Conservation (phyloP, 2,113 vertebrate genomes). For the Leucoraja erinaceus region DNA sequence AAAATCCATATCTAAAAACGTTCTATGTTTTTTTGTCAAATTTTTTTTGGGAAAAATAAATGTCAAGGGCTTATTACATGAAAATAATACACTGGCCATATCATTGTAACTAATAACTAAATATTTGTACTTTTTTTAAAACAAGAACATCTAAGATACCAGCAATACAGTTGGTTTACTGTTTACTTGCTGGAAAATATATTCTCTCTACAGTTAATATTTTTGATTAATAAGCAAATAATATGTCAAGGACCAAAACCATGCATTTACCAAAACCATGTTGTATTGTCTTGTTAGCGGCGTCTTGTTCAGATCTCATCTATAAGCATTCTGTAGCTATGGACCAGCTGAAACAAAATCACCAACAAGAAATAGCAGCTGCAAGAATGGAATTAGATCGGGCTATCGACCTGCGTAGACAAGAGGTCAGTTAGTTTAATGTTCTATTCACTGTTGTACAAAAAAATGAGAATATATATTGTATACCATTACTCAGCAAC, state of each 20-base stretch:
- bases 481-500: background rate
- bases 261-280: background rate
- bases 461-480: background rate
- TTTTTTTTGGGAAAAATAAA: background rate
- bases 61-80: background rate
- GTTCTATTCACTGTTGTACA: background rate
- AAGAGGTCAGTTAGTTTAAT: constrained; percentile 63
- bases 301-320: constrained; percentile 88
- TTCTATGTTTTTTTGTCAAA: no score
- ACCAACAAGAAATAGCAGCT: constrained; percentile 79
- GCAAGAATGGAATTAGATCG: constrained; percentile 81
- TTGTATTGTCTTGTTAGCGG: constrained; percentile 59
- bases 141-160: background rate
- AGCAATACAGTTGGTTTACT: background rate
- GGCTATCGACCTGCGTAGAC: constrained; percentile 73
- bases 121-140: background rate
- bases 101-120: background rate
- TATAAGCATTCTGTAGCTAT: constrained; percentile 89
- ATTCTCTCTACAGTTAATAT: background rate
- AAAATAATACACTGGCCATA: background rate
- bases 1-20: background rate
- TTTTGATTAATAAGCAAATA: background rate
- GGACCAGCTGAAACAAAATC: constrained; percentile 81
- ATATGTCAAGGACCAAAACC: background rate
- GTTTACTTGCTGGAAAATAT: background rate